Evolutionary conservation across 2,888 invertebrate genomes (phyloP), one percentile per base, ranked within the genome.

Genomic region (Drosophila fungiperda): DNA sequence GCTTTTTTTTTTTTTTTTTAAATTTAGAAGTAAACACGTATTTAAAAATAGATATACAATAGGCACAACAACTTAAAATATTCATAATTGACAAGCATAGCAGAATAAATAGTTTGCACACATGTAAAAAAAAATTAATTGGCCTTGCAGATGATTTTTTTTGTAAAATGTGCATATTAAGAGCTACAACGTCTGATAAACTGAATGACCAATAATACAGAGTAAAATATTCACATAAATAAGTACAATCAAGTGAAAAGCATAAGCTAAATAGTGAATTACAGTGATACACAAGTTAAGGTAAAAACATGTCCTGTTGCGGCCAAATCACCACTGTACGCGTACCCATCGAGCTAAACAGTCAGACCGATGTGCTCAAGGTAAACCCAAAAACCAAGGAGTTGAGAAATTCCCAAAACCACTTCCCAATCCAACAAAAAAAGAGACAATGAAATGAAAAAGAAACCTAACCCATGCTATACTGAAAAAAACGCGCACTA

Each of bases 341-440:
- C 89, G 94, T 96, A 78, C 97, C 97, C 76, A 96, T 97, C 92
- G 96, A 96, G 92, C 94, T 96, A 82, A 94, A 92, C 90, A 96
- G 95, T 87, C 96, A 96, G 91, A 97, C 97, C 74, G 97, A 97
- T 88, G 93, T 95, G 76, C 94, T 97, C 79, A 97, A 96, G 95
- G 97, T 97, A 94, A 95, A 65, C 55, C 29, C 23, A 45, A 45
- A 8, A 45, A 8, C 15, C 12, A 11, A 8, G 49, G 23, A 49
- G n/a, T 50, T 57, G 15, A 40, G 42, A 33, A 33, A 55, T 23
- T 42, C 54, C 70, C 36, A 29, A 50, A 63, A 29, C 45, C 38
- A 40, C 15, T 17, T 54, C 45, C 57, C 5, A 40, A 58, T 33
- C 32, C 59, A 36, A 32, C 4, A 3, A 55, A 62, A 60, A 42